These are phyloP conservation scores for Rhyacophila evoluta DNA, from an alignment of 2,888 invertebrate genomes.

Conservation along the genomic window DNA sequence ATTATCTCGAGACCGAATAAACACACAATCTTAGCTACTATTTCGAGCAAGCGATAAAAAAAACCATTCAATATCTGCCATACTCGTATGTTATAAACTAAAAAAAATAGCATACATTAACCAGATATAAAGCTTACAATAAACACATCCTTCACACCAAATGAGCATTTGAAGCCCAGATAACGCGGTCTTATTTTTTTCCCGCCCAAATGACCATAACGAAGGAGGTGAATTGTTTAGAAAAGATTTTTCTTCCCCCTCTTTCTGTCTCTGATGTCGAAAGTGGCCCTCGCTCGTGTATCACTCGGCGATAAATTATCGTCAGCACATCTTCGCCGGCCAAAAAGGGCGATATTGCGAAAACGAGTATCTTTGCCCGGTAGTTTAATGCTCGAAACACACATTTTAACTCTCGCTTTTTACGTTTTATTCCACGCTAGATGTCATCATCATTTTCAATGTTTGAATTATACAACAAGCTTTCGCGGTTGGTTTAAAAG, in stretches of 20 bases:
- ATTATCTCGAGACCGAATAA: too few relatives aligned
- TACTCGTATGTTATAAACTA: not conserved
- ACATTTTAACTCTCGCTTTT: not conserved
- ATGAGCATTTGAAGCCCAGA: slow-evolving; percentile 26
- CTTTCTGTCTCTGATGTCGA: not conserved
- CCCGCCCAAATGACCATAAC: slow-evolving; percentile 40
- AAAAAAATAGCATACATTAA: slow-evolving; percentile 1
- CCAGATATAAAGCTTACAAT: slow-evolving; percentile 20
- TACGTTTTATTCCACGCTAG: not conserved
- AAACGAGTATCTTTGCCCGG: not conserved
- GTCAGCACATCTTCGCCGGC: slow-evolving; percentile 41
- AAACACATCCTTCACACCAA: slow-evolving; percentile 20
- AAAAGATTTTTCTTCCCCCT: slow-evolving; percentile 34
- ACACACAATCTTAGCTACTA: too few relatives aligned
- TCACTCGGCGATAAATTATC: slow-evolving; percentile 43
- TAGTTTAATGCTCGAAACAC: not conserved
- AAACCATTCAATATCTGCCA: too few relatives aligned
- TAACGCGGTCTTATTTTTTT: slow-evolving; percentile 27
- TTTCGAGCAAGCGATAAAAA: too few relatives aligned
- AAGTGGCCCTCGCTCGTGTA: slow-evolving; percentile 41
- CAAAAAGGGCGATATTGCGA: not conserved
- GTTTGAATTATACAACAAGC: not conserved
- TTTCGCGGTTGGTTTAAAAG: not conserved
- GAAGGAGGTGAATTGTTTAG: slow-evolving; percentile 44
- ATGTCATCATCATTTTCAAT: not conserved